Evolutionary conservation across 2,888 invertebrate species (phyloP).

Genomic region (Macrosoma leucophasiata): DNA sequence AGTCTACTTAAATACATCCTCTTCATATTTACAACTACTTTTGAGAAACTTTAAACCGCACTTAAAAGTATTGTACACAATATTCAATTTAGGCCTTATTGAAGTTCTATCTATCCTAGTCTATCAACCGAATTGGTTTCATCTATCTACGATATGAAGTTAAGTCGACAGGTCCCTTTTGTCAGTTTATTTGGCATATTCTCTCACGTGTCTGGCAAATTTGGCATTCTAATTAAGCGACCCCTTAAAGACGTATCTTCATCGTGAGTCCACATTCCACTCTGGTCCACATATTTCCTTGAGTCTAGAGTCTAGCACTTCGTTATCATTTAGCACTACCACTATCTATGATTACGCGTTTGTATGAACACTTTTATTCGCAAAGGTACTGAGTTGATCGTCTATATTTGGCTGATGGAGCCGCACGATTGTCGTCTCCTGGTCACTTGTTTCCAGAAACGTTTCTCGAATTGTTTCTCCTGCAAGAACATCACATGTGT

Average conservation of each 20-base stretch:
- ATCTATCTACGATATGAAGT: slow-evolving; percentile 67
- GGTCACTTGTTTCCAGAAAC: slow-evolving; percentile 87
- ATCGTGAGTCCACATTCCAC: slow-evolving; percentile 2
- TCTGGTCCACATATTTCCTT: too few species aligned
- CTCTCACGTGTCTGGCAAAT: slow-evolving; percentile 39
- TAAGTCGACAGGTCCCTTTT: slow-evolving; percentile 59
- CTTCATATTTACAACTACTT: slow-evolving; percentile 41
- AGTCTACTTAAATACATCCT: slow-evolving; percentile 20
- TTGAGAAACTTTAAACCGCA: slow-evolving; percentile 48
- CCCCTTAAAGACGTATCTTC: too few species aligned
- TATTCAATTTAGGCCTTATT: slow-evolving; percentile 28
- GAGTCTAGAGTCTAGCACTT: too few species aligned
- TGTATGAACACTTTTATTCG: slow-evolving; percentile 25
- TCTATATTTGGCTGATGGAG: slow-evolving; percentile 64
- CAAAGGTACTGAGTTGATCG: slow-evolving; percentile 18
- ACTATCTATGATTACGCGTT: slow-evolving; percentile 10
- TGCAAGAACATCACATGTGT: slow-evolving; percentile 58
- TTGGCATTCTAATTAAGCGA: slow-evolving; percentile 53
- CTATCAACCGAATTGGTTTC: slow-evolving; percentile 23
- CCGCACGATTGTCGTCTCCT: slow-evolving; percentile 79
- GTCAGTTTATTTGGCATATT: slow-evolving; percentile 57
- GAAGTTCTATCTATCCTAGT: slow-evolving; percentile 23
- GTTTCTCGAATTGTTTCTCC: slow-evolving; percentile 85
- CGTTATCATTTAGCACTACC: slow-evolving; percentile 13
- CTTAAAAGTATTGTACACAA: slow-evolving; percentile 29